Evolutionary conservation across 2,113 vertebrate species (phyloP).

Genomic region (Marcusenius ussheri): DNA sequence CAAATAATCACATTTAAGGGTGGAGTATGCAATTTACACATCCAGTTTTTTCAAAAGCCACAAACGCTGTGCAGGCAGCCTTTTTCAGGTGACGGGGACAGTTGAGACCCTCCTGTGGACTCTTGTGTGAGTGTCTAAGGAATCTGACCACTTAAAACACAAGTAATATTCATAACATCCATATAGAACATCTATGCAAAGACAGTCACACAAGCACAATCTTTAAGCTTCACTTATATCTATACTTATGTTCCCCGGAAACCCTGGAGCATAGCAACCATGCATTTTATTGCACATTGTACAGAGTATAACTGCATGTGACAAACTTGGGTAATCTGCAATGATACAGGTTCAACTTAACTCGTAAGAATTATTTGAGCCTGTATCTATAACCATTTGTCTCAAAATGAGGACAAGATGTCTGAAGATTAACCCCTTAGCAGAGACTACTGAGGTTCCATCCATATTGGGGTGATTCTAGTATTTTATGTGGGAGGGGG

Average conservation of each 20-base stretch:
- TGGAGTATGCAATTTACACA: neutral
- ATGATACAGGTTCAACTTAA: neutral
- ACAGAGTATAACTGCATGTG: neutral
- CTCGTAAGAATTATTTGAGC: neutral
- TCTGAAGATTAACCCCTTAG: neutral
- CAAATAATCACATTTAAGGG: neutral
- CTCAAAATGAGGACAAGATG: neutral
- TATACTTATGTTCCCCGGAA: neutral
- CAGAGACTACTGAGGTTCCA: neutral
- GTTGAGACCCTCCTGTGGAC: neutral
- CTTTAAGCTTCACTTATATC: neutral
- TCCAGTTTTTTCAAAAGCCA: neutral
- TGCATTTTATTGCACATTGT: neutral
- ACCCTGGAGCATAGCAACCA: neutral
- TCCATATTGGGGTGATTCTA: neutral
- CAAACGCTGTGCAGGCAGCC: neutral
- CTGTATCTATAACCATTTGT: neutral
- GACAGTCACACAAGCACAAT: neutral
- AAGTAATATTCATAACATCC: neutral
- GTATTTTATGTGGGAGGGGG: neutral
- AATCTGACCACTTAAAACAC: neutral
- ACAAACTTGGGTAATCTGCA: neutral
- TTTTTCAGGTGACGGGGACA: neutral
- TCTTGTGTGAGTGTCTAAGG: neutral
- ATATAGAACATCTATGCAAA: neutral